Conservation (phyloP, 2,888 invertebrate species). For the Ophion ventricosus region DNA sequence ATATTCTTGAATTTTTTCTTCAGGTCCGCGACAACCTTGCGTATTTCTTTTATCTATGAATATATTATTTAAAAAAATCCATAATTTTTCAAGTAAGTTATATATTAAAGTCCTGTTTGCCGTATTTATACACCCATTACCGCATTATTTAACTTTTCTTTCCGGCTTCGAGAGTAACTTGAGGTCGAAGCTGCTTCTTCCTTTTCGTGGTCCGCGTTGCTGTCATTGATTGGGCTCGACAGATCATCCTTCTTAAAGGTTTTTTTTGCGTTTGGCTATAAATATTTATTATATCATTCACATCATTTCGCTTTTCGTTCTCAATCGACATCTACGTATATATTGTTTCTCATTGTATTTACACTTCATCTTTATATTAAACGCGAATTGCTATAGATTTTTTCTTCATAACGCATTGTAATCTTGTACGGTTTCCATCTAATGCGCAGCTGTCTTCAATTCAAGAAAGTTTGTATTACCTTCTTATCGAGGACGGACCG, state of each 20-base stretch:
- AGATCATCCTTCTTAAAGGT: too few relatives aligned
- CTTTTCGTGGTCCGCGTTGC: too few relatives aligned
- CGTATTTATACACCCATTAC: constrained; percentile 10
- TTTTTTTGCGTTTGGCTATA: too few relatives aligned
- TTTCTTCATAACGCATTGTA: background rate
- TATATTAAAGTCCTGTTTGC: too few relatives aligned
- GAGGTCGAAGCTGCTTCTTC: background rate
- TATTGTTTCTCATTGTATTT: background rate
- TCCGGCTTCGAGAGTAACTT: background rate
- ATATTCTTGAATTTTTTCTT: background rate
- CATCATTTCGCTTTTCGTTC: too few relatives aligned
- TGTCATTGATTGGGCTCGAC: background rate
- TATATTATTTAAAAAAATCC: background rate
- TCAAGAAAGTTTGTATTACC: constrained; percentile 8
- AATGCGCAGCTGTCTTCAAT: too few relatives aligned
- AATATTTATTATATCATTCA: too few relatives aligned
- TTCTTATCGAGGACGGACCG: background rate
- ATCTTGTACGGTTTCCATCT: background rate
- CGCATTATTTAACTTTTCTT: background rate
- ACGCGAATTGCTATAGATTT: background rate
- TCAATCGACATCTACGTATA: background rate
- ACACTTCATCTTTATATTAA: background rate
- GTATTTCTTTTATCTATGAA: background rate
- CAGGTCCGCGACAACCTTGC: background rate
- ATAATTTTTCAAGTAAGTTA: background rate